phyloP scores from a whole-genome alignment of 2,113 vertebrate genomes.

The Myodes glareolus region DNA sequence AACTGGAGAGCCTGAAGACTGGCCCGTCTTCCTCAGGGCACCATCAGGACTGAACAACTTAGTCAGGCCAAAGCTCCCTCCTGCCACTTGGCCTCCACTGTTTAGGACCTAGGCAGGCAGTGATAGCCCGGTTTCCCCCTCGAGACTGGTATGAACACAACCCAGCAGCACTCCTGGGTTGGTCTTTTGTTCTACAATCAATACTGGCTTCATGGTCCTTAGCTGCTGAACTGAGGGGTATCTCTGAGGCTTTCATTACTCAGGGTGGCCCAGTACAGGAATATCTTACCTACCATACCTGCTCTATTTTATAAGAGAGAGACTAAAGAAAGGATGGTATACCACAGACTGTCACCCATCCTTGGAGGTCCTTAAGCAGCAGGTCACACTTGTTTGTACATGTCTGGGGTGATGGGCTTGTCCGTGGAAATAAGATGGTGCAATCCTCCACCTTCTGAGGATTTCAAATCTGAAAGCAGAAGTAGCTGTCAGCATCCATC shows the following conservation, averaged over 20 bases:
- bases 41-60: not conserved
- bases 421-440: not conserved
- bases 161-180: accelerated
- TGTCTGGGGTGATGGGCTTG: not conserved
- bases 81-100: accelerated
- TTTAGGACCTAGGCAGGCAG: no score
- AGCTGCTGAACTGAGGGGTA: not conserved
- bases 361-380: no score
- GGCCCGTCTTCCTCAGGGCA: accelerated
- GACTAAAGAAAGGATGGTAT: not conserved
- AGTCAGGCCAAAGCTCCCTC: not conserved
- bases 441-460: not conserved
- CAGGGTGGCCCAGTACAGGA: not conserved
- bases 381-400: not conserved
- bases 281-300: not conserved
- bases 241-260: not conserved
- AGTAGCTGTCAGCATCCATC: not conserved
- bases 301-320: not conserved
- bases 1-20: not conserved
- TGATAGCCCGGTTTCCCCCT: not conserved
- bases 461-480: not conserved
- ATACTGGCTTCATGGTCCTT: not conserved
- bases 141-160: not conserved
- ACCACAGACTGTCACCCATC: not conserved
- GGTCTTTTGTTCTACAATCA: not conserved